These are phyloP conservation scores for Rhopalosiphum nymphaeae DNA, from an alignment of 2,888 invertebrate genomes.

Conservation along the genomic window DNA sequence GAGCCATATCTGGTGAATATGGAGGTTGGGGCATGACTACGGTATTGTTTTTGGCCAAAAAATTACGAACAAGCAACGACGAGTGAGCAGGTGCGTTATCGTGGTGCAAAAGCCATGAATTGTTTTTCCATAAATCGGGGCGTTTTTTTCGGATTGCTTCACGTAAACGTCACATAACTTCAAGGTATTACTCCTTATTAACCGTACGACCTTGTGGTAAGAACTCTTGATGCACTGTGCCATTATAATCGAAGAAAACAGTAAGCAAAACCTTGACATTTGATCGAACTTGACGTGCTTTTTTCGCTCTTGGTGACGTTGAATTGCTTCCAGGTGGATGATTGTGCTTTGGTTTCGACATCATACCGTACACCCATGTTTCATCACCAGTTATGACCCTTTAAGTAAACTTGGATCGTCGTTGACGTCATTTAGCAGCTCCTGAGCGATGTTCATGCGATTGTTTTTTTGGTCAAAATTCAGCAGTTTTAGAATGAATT, in stretches of 20 bases:
- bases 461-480: constrained; percentile 65
- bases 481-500: constrained; percentile 66
- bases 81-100: constrained; percentile 66
- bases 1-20: constrained; percentile 66
- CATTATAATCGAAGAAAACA: constrained; percentile 56
- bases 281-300: constrained; percentile 49
- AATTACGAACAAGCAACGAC: constrained; percentile 49
- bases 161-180: neutral
- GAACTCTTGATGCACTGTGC: no score
- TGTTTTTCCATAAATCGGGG: constrained; percentile 59
- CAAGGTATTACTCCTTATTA: neutral
- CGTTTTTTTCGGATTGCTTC: constrained; percentile 65
- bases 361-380: constrained; percentile 68
- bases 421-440: neutral
- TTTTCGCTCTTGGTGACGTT: constrained; percentile 63
- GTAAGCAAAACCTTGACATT: constrained; percentile 65
- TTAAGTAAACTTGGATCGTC: constrained; percentile 66
- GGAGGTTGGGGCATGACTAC: constrained; percentile 66
- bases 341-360: constrained; percentile 67
- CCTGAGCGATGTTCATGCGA: constrained; percentile 59
- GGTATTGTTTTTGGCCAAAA: constrained; percentile 67
- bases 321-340: constrained; percentile 67
- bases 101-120: constrained; percentile 63
- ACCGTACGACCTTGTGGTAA: constrained; percentile 60
- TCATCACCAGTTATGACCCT: constrained; percentile 68